These are phyloP conservation scores for Malurus elegans DNA, from an alignment of 2,113 vertebrate genomes.

Conservation along the genomic window DNA sequence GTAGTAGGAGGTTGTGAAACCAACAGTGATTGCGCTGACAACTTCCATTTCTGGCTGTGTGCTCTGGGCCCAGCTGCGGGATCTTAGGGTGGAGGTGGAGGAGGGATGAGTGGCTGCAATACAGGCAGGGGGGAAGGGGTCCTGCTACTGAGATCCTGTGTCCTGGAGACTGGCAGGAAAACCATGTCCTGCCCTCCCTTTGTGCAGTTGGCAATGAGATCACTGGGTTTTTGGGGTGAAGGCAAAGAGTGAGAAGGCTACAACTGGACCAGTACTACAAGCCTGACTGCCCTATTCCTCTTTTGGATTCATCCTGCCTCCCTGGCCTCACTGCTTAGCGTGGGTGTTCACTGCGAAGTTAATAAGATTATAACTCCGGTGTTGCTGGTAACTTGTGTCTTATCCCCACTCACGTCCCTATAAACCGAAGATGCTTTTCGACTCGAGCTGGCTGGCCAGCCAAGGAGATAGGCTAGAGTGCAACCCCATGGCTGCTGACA, in stretches of 20 bases:
- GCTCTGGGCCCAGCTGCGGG: not conserved
- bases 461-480: not conserved
- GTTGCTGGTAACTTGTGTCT: constrained; percentile 15
- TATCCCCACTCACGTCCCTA: constrained; percentile 10
- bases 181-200: not conserved
- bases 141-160: not conserved
- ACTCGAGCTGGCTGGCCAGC: not conserved
- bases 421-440: not conserved
- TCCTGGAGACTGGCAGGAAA: not conserved
- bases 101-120: not conserved
- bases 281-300: not conserved
- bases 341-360: constrained; percentile 21
- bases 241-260: not conserved
- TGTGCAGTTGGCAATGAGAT: not conserved
- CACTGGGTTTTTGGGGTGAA: not conserved
- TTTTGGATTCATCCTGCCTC: not conserved
- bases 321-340: not conserved
- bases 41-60: not conserved
- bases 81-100: not conserved
- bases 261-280: not conserved
- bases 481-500: not conserved
- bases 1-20: constrained; percentile 38
- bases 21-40: not conserved
- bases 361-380: constrained; percentile 27
- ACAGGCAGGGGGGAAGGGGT: not conserved